Evolutionary conservation across 1,140 invertebrate genomes (phyloP).

Genomic region (Aculops lycopersici): DNA sequence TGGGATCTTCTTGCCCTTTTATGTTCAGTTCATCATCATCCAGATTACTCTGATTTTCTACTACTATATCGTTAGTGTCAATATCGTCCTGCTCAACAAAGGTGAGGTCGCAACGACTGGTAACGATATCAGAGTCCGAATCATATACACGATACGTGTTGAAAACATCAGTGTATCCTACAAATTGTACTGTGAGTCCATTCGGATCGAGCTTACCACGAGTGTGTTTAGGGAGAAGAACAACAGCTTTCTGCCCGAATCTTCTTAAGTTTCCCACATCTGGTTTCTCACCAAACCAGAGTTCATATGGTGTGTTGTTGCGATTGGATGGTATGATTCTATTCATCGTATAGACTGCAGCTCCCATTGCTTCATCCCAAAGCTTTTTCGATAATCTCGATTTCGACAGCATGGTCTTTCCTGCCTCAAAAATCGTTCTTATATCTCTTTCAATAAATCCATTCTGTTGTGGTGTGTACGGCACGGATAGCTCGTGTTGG

Average conservation of each 20-base stretch:
- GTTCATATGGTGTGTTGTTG: slow-evolving; percentile 1
- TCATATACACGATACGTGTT: no score
- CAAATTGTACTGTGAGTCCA: no score
- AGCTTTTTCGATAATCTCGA: neutral
- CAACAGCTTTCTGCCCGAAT: slow-evolving; percentile 1
- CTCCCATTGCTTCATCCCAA: slow-evolving; percentile 1
- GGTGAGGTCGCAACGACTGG: no score
- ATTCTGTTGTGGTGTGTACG: slow-evolving; percentile 7
- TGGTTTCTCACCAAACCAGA: slow-evolving; percentile 1
- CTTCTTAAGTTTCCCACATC: neutral
- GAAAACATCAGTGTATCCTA: no score
- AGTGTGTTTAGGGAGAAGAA: neutral
- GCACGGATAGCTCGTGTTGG: slow-evolving; percentile 4
- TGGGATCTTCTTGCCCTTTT: no score
- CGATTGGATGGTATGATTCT: neutral
- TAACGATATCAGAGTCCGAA: no score
- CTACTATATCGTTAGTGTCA: no score
- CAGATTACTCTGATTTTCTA: no score
- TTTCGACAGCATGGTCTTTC: neutral
- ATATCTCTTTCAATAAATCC: slow-evolving; percentile 2
- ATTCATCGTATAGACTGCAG: slow-evolving; percentile 2
- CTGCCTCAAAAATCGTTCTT: slow-evolving; percentile 1
- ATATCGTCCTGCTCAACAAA: no score
- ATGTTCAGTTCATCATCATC: no score
- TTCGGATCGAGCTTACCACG: no score